Evolutionary conservation across 2,888 invertebrate species (phyloP).

Genomic region (Drosophila flavopinicola): DNA sequence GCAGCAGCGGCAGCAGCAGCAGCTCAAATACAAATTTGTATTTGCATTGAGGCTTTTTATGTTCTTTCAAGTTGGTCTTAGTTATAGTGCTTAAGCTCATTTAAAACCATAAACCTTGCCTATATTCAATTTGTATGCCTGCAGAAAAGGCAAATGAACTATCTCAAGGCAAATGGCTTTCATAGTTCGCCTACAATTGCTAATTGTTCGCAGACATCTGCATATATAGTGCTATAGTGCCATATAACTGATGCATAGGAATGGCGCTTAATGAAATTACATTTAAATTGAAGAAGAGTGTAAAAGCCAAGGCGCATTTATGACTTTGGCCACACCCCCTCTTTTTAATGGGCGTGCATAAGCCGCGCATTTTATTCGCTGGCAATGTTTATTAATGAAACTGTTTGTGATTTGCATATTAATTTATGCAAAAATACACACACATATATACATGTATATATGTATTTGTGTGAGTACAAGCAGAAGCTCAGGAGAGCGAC

Average conservation of each 20-base stretch:
- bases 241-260: conserved; percentile 52
- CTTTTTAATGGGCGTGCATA: conserved; percentile 69
- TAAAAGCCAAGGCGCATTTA: conserved; percentile 46
- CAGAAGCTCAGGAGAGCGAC: conserved; percentile 12
- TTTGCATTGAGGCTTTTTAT: neutral
- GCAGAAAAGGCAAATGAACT: neutral
- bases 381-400: conserved; percentile 82
- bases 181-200: conserved; percentile 1
- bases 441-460: conserved; percentile 40
- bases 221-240: conserved; percentile 24
- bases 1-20: conserved; percentile 1
- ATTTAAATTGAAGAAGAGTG: conserved; percentile 45
- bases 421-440: conserved; percentile 79
- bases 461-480: conserved; percentile 17
- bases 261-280: conserved; percentile 60
- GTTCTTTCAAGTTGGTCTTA: no score
- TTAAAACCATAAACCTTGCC: no score
- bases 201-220: conserved; percentile 54
- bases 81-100: no score
- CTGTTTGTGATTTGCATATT: conserved; percentile 82
- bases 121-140: neutral
- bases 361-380: conserved; percentile 72
- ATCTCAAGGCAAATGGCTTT: neutral
- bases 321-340: conserved; percentile 24
- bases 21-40: no score